A percentile compares a stretch with the other conserved stretches of the same genome.
These are phyloP conservation scores for Pipa parva DNA, from an alignment of 2,113 vertebrate genomes.

Conservation along the genomic window DNA sequence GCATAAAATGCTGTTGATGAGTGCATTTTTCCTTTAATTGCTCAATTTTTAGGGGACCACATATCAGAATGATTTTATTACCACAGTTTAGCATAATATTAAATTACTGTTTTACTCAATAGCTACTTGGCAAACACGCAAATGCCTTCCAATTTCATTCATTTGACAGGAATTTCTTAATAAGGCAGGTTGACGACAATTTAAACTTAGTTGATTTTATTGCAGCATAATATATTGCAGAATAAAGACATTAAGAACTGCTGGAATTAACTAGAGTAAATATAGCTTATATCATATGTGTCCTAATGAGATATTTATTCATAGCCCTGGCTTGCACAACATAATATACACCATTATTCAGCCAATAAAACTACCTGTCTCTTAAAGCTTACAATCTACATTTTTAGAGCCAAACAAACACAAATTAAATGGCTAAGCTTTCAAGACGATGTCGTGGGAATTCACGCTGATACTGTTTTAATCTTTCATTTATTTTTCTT, in stretches of 20 bases:
- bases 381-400: too few relatives aligned
- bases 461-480: too few relatives aligned
- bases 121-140: constrained; percentile 39
- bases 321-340: too few relatives aligned
- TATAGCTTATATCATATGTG: not conserved
- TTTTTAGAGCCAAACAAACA: too few relatives aligned
- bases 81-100: constrained; percentile 40
- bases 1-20: constrained; percentile 41
- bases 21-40: constrained; percentile 40
- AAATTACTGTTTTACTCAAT: constrained; percentile 38
- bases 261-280: not conserved
- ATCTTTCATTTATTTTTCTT: too few relatives aligned
- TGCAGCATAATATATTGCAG: constrained; percentile 1
- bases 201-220: constrained; percentile 15
- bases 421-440: too few relatives aligned
- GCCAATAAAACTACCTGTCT: too few relatives aligned
- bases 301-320: not conserved
- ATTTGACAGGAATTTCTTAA: constrained; percentile 25
- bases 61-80: constrained; percentile 40
- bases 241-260: not conserved
- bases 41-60: constrained; percentile 39
- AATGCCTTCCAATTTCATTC: constrained; percentile 24
- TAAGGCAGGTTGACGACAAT: constrained; percentile 24
- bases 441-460: too few relatives aligned
- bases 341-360: too few relatives aligned